Base-by-base conservation (phyloP, 2,888 invertebrate species). In the Tolmerus cingulatus region DNA sequence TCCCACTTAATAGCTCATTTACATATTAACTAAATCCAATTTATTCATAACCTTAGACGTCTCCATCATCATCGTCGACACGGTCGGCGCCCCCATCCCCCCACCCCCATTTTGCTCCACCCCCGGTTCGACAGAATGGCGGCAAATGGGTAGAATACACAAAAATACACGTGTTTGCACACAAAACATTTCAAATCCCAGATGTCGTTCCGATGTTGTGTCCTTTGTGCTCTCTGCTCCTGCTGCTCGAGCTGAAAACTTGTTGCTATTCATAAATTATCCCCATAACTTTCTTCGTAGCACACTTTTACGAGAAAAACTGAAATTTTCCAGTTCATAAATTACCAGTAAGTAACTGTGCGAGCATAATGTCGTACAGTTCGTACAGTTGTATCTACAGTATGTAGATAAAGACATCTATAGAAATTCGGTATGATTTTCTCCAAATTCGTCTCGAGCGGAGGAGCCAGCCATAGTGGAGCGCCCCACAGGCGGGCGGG, bases 251-350 rank as follows among this genome's bases (percentile, higher is more conserved):
- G 85, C 85, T 74, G 85, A 46, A 85, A 74, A 85, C 85, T 85
- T 85, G 85, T 85, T 85, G 85, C 85, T 85, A 74, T 85, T 85
- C 85, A 85, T 85, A 85, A 85, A 74, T 85, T 85, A 85, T 85
- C 85, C 74, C 74, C 85, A 85, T 85, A 85, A 85, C 85, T 85
- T 85, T 85, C 85, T 74, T 74, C 85, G 27, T 74, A 74, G 82
- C 82, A 82, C 82, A 82, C 82, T 85, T 85, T 74, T 74, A 85
- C 85, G 74, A 85, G 85, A 84, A 87, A 82, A 87, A 87, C 82
- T 87, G 87, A 87, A 87, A 87, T 87, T 87, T 87, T 87, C 87
- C 82, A 87, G 82, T 87, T 82, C 87, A 87, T 87, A 87, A 87
- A 87, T 87, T 87, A 87, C 85, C 66, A 74, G 85, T 74, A 85